Percentiles rank a stretch among this genome's conserved stretches.
Conservation (phyloP, 37 sponge, comb jelly and placozoan genomes). For the Haliclona indistincta region DNA sequence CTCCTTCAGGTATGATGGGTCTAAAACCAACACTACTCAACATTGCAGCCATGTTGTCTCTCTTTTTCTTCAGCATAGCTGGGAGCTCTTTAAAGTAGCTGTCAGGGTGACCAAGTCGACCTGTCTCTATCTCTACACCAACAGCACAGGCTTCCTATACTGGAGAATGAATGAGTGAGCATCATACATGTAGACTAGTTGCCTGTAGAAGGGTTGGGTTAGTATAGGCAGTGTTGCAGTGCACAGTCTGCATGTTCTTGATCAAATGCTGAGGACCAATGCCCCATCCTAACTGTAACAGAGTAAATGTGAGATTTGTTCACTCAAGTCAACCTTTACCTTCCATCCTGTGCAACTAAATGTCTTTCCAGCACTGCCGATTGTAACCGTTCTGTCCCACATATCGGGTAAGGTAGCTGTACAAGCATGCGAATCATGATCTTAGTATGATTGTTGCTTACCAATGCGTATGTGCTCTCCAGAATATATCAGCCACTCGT, state of each 20-base stretch:
- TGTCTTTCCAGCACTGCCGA: conserved; percentile 98
- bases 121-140: conserved; percentile 70
- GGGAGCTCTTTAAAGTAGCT: conserved; percentile 81
- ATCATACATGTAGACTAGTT: not conserved
- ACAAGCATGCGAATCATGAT: not conserved
- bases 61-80: conserved; percentile 51
- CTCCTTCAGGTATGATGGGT: conserved; percentile 91
- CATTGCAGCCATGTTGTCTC: conserved; percentile 74
- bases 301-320: not conserved
- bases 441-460: conserved; percentile 6
- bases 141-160: conserved; percentile 87
- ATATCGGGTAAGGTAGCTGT: conserved; percentile 93
- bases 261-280: conserved; percentile 85
- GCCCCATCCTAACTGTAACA: conserved; percentile 87
- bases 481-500: conserved; percentile 91
- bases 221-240: conserved; percentile 57
- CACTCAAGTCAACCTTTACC: conserved; percentile 37
- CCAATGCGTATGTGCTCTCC: conserved; percentile 83
- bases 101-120: conserved; percentile 45
- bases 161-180: not conserved
- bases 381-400: conserved; percentile 96
- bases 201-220: conserved; percentile 78
- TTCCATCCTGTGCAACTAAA: conserved; percentile 98
- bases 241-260: conserved; percentile 57
- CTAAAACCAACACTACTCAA: conserved; percentile 79